These are phyloP conservation scores for Heliocidaris erythrogramma DNA, from an alignment of 35 echinoderm and acorn worm genomes.

Conservation along the genomic window DNA sequence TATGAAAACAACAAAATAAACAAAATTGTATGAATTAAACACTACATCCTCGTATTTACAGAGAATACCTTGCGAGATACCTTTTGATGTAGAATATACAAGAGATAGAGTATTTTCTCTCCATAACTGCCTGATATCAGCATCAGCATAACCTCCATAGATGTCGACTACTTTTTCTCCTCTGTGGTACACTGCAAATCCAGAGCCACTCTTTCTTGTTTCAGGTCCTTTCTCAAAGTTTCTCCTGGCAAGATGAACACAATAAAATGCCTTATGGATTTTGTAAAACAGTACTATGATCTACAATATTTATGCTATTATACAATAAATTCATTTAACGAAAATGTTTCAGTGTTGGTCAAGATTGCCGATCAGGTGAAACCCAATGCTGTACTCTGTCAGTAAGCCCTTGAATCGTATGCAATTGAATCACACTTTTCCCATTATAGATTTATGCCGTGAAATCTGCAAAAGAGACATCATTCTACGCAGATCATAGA, in stretches of 20 bases:
- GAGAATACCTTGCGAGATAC: conserved; percentile 7
- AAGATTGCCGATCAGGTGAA: too few species aligned
- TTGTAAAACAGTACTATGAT: too few species aligned
- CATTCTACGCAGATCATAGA: too few species aligned
- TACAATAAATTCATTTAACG: too few species aligned
- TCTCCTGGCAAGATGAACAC: conserved; percentile 37
- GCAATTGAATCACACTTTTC: too few species aligned
- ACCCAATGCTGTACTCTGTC: too few species aligned
- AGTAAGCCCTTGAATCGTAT: too few species aligned
- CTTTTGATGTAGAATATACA: conserved; percentile 71
- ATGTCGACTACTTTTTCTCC: conserved; percentile 73
- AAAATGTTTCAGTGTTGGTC: too few species aligned
- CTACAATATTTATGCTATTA: too few species aligned
- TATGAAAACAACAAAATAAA: not conserved
- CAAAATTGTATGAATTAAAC: not conserved
- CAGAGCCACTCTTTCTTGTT: conserved; percentile 56
- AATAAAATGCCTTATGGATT: too few species aligned
- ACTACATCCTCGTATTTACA: not conserved
- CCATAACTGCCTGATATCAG: conserved; percentile 53
- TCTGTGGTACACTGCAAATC: conserved; percentile 73
- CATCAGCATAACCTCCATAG: conserved; percentile 75
- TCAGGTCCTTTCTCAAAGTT: conserved; percentile 70
- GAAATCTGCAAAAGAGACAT: too few species aligned
- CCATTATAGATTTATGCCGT: too few species aligned
- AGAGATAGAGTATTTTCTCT: conserved; percentile 64